These are phyloP conservation scores for Leptopilina myrica DNA, from an alignment of 2,888 invertebrate genomes.

Conservation along the genomic window DNA sequence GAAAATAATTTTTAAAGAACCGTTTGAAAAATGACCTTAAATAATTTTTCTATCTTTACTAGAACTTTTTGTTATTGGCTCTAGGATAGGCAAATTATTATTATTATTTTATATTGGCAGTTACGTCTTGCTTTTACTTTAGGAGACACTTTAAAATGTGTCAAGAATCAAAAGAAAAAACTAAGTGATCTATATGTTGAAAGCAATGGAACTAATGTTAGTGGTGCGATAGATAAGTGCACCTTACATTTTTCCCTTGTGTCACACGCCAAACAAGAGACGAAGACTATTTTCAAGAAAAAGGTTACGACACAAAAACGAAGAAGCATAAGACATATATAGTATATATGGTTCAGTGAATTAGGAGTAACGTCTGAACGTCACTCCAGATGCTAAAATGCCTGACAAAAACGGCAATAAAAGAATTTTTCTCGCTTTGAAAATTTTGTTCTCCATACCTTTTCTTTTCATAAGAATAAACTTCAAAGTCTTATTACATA, in stretches of 20 bases:
- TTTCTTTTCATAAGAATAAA: too few relatives aligned
- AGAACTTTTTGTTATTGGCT: too few relatives aligned
- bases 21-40: too few relatives aligned
- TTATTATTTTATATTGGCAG: neutral
- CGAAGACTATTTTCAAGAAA: slow-evolving; percentile 8
- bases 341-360: slow-evolving; percentile 13
- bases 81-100: too few relatives aligned
- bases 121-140: neutral
- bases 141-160: neutral
- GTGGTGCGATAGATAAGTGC: slow-evolving; percentile 32
- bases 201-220: slow-evolving; percentile 30
- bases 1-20: too few relatives aligned
- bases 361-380: neutral
- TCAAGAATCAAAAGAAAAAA: slow-evolving; percentile 3
- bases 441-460: too few relatives aligned
- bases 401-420: neutral
- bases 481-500: too few relatives aligned
- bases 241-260: slow-evolving; percentile 25
- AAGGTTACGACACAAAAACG: slow-evolving; percentile 18
- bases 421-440: neutral
- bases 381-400: neutral
- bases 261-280: slow-evolving; percentile 3
- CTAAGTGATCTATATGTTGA: slow-evolving; percentile 11
- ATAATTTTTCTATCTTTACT: too few relatives aligned
- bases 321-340: neutral